These are phyloP conservation scores for Bucco capensis DNA, from an alignment of 2,113 vertebrate species.

Conservation along the genomic window DNA sequence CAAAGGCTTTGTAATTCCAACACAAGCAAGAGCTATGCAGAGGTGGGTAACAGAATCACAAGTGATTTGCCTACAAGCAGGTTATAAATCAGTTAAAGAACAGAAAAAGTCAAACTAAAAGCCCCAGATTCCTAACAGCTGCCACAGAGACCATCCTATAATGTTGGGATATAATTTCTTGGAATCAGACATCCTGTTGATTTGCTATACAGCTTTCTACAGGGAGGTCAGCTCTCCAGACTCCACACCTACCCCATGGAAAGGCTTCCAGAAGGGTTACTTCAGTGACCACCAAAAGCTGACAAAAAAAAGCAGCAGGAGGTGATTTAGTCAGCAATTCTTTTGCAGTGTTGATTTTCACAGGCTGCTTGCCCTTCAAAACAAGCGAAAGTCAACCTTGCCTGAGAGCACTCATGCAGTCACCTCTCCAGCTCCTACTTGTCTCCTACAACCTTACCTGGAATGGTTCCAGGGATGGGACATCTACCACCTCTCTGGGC, in stretches of 20 bases:
- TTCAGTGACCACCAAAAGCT: not conserved
- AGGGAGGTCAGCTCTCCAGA: not conserved
- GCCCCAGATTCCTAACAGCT: not conserved
- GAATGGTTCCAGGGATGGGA: too few species aligned
- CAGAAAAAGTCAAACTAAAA: not conserved
- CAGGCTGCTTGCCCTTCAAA: not conserved
- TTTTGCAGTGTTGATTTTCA: not conserved
- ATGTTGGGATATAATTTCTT: not conserved
- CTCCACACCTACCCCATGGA: not conserved
- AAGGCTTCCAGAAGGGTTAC: not conserved
- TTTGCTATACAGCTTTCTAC: not conserved
- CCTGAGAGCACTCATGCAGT: not conserved
- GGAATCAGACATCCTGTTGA: not conserved
- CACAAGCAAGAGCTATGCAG: not conserved
- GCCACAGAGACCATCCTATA: not conserved
- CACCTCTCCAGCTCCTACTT: not conserved
- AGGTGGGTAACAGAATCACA: not conserved
- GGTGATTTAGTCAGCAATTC: not conserved
- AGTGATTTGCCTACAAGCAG: not conserved
- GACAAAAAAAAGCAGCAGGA: not conserved
- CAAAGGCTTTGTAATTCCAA: not conserved
- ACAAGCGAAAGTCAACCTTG: not conserved
- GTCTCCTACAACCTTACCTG: not conserved
- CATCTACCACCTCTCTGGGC: not conserved
- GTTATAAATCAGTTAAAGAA: not conserved